Conservation (phyloP, 2,888 invertebrate species). For the Lasioglossum lativentre region DNA sequence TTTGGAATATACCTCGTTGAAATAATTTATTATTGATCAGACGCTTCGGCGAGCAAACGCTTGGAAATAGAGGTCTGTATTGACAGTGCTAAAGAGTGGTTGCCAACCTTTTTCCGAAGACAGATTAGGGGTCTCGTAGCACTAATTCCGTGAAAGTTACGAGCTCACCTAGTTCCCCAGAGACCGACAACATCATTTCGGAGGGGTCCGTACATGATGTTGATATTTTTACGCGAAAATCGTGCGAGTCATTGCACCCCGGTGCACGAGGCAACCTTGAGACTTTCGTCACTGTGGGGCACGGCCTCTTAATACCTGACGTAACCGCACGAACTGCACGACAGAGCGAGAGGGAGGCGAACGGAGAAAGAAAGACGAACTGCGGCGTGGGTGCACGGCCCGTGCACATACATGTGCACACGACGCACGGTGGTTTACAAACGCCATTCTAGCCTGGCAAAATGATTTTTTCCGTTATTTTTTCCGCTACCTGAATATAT, state of each 20-base stretch:
- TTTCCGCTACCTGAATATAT: neutral
- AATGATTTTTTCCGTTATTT: neutral
- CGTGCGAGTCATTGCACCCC: conserved; percentile 70
- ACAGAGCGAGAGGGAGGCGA: conserved; percentile 35
- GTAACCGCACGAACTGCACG: conserved; percentile 68
- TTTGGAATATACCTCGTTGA: neutral
- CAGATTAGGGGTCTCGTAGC: neutral
- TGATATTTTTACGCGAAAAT: conserved; percentile 65
- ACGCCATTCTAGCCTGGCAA: neutral
- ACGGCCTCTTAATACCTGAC: conserved; percentile 73
- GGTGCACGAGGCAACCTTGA: conserved; percentile 71
- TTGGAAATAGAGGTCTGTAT: neutral
- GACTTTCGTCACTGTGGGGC: conserved; percentile 73
- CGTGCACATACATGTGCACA: conserved; percentile 66
- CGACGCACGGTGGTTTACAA: conserved; percentile 33
- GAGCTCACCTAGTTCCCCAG: neutral
- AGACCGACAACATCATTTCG: neutral
- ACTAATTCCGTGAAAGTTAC: neutral
- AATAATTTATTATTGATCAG: neutral
- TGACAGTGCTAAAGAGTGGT: too few relatives aligned
- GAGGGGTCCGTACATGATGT: conserved; percentile 33
- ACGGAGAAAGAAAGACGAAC: conserved; percentile 7
- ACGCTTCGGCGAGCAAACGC: neutral
- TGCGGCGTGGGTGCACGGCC: conserved; percentile 56
- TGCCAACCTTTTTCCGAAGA: neutral